These are phyloP conservation scores for Miopithecus talapoin DNA, from an alignment of 2,797 vertebrate species.

Conservation along the genomic window DNA sequence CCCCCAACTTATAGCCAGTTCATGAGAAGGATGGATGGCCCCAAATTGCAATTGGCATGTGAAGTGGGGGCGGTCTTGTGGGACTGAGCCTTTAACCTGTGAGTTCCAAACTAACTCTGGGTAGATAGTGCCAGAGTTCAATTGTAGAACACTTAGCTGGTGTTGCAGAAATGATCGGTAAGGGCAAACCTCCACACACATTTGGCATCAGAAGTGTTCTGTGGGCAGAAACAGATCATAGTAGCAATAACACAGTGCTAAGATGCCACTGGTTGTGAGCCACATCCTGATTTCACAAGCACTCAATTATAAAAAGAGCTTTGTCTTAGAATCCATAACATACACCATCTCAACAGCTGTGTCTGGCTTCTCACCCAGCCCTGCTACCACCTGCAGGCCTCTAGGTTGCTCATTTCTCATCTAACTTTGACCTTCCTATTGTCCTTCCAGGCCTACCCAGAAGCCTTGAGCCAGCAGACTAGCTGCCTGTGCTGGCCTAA, in stretches of 20 bases:
- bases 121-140: neutral
- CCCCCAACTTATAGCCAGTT: neutral
- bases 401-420: neutral
- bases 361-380: neutral
- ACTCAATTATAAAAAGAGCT: neutral
- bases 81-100: neutral
- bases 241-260: neutral
- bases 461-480: neutral
- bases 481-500: neutral
- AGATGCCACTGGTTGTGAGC: neutral
- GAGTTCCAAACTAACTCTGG: neutral
- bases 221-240: neutral
- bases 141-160: neutral
- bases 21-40: neutral
- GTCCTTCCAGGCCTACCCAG: neutral
- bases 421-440: neutral
- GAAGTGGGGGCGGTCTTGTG: neutral
- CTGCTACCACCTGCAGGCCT: neutral
- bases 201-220: neutral
- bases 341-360: neutral
- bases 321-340: neutral
- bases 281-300: neutral
- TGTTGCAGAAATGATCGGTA: neutral
- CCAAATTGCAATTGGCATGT: neutral
- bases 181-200: neutral